Conservation (phyloP, 2,113 vertebrate genomes). For the Chloropsis hardwickii region DNA sequence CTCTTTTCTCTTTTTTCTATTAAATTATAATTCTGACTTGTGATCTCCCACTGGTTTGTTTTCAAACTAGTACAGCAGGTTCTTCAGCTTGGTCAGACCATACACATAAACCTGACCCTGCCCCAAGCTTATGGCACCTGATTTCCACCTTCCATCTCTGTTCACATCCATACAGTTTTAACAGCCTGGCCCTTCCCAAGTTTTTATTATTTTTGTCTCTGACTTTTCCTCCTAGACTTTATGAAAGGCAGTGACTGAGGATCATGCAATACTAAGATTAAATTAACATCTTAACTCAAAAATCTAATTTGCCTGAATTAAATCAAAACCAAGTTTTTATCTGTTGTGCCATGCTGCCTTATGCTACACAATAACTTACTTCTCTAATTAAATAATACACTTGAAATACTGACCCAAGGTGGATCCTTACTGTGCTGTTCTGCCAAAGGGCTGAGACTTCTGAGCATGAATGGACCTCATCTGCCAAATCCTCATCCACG, state of each 20-base stretch:
- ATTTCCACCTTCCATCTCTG: background rate
- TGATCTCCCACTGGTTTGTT: too few relatives aligned
- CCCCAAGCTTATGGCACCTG: background rate
- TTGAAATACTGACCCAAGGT: background rate
- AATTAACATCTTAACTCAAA: background rate
- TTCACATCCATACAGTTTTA: background rate
- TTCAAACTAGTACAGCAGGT: too few relatives aligned
- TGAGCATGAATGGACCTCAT: constrained; percentile 62
- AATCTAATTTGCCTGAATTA: background rate
- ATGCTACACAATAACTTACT: background rate
- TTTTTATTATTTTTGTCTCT: background rate
- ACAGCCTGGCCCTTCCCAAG: background rate
- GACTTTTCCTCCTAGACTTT: background rate
- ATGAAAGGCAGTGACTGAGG: background rate
- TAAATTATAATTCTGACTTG: too few relatives aligned
- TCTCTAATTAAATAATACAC: background rate
- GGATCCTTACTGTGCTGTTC: constrained; percentile 73
- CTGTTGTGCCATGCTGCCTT: background rate
- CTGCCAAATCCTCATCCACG: constrained; percentile 45
- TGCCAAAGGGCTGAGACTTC: constrained; percentile 71
- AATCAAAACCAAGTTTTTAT: background rate
- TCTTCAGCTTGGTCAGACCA: background rate
- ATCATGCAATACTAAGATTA: background rate
- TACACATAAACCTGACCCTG: background rate
- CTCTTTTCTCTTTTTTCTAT: too few relatives aligned